These are phyloP conservation scores for Daktulosphaira vitifoliae DNA, from an alignment of 1,140 invertebrate species.

Conservation along the genomic window DNA sequence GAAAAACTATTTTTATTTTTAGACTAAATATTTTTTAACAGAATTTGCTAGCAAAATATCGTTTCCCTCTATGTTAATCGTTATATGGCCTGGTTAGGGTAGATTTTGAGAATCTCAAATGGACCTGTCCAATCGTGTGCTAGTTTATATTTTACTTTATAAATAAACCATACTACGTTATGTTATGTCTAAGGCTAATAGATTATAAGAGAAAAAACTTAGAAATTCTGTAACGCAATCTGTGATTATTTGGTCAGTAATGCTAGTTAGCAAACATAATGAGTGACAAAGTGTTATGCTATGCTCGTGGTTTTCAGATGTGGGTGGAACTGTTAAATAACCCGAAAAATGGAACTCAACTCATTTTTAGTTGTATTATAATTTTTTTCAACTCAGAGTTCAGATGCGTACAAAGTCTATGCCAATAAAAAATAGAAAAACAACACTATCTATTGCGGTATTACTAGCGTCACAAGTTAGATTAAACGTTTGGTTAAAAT, in stretches of 20 bases:
- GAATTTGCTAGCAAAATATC: too few species aligned
- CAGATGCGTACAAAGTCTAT: conserved; percentile 42
- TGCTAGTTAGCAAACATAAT: background rate
- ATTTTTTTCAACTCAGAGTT: conserved; percentile 44
- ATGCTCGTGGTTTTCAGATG: conserved; percentile 44
- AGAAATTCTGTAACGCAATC: conserved; percentile 18
- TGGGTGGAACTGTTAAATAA: conserved; percentile 44
- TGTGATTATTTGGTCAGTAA: background rate
- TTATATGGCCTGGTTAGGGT: too few species aligned
- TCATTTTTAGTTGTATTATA: conserved; percentile 45
- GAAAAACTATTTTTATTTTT: too few species aligned
- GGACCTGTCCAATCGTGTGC: background rate
- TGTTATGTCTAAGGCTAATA: too few species aligned
- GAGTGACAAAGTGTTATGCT: conserved; percentile 33
- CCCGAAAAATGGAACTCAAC: conserved; percentile 44
- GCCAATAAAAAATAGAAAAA: conserved; percentile 40
- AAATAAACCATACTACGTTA: too few species aligned
- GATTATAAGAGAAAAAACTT: too few species aligned
- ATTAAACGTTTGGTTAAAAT: conserved; percentile 45
- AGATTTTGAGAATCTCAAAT: background rate
- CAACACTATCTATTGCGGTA: conserved; percentile 39
- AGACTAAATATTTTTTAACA: too few species aligned
- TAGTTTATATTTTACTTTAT: conserved; percentile 1
- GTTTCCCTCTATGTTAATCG: too few species aligned
- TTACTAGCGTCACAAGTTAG: conserved; percentile 48